phyloP scores from a whole-genome alignment of 1,140 invertebrate species.

The Aethina tumida region DNA sequence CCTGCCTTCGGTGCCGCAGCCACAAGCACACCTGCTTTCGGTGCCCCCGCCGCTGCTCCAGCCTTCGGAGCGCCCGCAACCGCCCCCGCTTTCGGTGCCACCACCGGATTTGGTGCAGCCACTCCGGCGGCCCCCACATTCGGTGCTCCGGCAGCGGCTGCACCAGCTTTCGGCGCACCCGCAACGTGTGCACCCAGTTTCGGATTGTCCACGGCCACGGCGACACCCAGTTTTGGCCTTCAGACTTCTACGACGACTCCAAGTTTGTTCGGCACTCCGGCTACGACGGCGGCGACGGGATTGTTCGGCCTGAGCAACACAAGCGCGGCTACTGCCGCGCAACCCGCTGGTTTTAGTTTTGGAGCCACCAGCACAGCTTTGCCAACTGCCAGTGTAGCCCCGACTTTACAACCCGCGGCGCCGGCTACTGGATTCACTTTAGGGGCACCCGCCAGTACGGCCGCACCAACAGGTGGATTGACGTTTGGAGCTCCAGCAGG shows the following conservation, averaged over 20 bases:
- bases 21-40: no score
- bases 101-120: neutral
- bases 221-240: neutral
- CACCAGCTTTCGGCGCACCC: neutral
- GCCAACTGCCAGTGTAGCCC: constrained; percentile 7
- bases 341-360: constrained; percentile 19
- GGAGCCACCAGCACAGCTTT: constrained; percentile 14
- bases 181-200: neutral
- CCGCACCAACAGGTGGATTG: constrained; percentile 14
- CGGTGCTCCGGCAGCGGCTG: neutral
- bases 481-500: constrained; percentile 16
- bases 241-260: neutral
- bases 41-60: neutral
- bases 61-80: neutral
- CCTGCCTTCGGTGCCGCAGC: constrained; percentile 2
- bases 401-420: constrained; percentile 12
- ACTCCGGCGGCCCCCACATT: neutral
- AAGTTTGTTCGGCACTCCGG: neutral
- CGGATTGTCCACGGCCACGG: neutral
- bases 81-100: constrained; percentile 1
- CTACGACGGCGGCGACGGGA: constrained; percentile 3
- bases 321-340: constrained; percentile 1
- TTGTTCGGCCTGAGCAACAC: constrained; percentile 6
- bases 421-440: constrained; percentile 24
- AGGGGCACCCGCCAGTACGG: constrained; percentile 15